A percentile compares a stretch with the other conserved stretches of the same genome.
Conservation (phyloP, 2,797 vertebrate species). For the Amblyraja radiata region DNA sequence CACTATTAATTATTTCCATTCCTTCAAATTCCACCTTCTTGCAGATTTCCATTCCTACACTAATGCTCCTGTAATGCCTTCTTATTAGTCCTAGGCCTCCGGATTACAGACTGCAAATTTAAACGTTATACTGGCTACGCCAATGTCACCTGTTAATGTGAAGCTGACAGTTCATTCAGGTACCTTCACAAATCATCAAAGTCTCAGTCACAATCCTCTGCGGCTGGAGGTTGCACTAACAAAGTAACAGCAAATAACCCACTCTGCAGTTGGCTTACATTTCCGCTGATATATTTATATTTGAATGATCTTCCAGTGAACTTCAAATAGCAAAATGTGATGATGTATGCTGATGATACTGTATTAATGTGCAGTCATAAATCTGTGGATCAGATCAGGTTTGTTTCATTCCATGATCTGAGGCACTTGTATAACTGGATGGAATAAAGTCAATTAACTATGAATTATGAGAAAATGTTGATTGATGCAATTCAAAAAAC, state of each 20-base stretch:
- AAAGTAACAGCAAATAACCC: not conserved
- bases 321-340: constrained; percentile 13
- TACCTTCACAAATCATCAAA: constrained; percentile 1
- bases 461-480: constrained; percentile 18
- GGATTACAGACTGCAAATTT: no score
- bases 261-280: not conserved
- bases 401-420: constrained; percentile 8
- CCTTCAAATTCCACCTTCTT: not conserved
- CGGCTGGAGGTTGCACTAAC: not conserved
- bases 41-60: not conserved
- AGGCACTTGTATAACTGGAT: constrained; percentile 10
- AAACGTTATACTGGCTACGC: not conserved
- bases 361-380: constrained; percentile 17
- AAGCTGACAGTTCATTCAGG: not conserved
- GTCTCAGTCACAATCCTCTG: not conserved
- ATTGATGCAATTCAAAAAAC: constrained; percentile 13
- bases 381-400: constrained; percentile 17
- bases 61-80: not conserved
- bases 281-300: constrained; percentile 13
- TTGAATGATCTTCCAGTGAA: constrained; percentile 21
- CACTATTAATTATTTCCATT: not conserved
- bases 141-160: not conserved
- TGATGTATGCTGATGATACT: constrained; percentile 19
- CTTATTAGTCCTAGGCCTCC: not conserved
- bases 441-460: constrained; percentile 27